Evolutionary conservation across 2,113 vertebrate species (phyloP).

Genomic region (Oreotrochilus melanogaster): DNA sequence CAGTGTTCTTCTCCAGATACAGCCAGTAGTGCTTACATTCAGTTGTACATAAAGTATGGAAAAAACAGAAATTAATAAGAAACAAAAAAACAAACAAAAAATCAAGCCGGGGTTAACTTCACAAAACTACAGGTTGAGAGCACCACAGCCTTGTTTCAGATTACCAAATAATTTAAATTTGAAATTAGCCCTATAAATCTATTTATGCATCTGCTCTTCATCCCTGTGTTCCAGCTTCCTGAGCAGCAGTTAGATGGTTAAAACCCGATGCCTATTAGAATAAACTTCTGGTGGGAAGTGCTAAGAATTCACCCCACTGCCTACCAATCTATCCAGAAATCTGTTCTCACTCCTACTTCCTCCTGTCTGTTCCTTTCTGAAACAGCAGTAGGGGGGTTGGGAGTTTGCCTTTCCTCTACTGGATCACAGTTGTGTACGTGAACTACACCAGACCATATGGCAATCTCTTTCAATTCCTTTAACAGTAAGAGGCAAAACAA

Average conservation of each 20-base stretch:
- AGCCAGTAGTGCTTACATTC: background rate
- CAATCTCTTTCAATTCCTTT: background rate
- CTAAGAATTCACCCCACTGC: conserved; percentile 63
- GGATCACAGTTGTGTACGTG: conserved; percentile 61
- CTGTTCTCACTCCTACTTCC: conserved; percentile 70
- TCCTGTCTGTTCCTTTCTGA: conserved; percentile 64
- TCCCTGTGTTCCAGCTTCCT: background rate
- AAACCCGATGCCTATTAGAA: conserved; percentile 21
- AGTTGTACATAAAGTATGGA: background rate
- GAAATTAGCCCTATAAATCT: background rate
- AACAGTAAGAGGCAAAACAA: conserved; percentile 20
- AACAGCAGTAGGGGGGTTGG: conserved; percentile 47
- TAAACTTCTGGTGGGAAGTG: conserved; percentile 67
- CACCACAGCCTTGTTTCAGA: background rate
- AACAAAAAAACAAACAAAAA: background rate
- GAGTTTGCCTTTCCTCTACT: conserved; percentile 61
- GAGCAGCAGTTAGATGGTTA: conserved; percentile 29
- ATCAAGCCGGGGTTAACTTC: background rate
- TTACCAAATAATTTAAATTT: background rate
- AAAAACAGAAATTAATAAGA: background rate
- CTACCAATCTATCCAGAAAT: conserved; percentile 65
- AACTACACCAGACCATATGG: conserved; percentile 50
- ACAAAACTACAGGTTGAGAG: background rate
- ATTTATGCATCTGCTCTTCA: background rate
- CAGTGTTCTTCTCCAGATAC: background rate